Evolutionary conservation across 92 coral and sea anemone species (phyloP).

Genomic region (Porites evermanni): DNA sequence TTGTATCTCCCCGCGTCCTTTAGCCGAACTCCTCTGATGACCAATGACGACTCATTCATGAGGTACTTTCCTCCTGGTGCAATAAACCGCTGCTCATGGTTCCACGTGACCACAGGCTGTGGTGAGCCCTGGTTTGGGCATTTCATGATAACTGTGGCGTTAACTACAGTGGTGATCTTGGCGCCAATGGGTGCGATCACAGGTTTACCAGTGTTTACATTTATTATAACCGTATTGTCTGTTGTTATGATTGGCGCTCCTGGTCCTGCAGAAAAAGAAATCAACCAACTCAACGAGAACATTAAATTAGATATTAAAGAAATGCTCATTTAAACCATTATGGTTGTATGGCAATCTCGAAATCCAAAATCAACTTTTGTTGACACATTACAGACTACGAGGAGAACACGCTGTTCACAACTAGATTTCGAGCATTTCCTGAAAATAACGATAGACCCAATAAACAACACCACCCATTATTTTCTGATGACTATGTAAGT

Average conservation of each 20-base stretch:
- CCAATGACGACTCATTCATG: conserved; percentile 53
- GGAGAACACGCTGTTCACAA: too few species aligned
- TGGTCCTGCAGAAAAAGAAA: conserved; percentile 20
- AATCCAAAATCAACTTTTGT: too few species aligned
- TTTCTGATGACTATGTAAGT: too few species aligned
- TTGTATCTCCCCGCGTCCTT: conserved; percentile 69
- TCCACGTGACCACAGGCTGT: conserved; percentile 76
- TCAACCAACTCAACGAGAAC: not conserved
- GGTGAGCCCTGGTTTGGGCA: conserved; percentile 78
- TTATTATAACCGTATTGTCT: conserved; percentile 11
- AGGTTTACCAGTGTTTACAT: conserved; percentile 68
- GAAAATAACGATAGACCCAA: too few species aligned
- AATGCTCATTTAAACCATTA: too few species aligned
- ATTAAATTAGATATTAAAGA: not conserved
- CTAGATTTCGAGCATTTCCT: too few species aligned
- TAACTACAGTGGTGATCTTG: conserved; percentile 60
- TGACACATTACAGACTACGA: too few species aligned
- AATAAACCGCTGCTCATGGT: conserved; percentile 52
- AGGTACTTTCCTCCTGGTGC: conserved; percentile 48
- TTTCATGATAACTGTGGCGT: conserved; percentile 64
- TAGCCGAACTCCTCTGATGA: conserved; percentile 50
- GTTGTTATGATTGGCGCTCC: conserved; percentile 46
- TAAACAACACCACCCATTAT: too few species aligned
- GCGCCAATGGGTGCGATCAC: conserved; percentile 72
- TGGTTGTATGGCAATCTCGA: too few species aligned